Conservation (phyloP, 2,888 invertebrate genomes). For the Thera obeliscata region DNA sequence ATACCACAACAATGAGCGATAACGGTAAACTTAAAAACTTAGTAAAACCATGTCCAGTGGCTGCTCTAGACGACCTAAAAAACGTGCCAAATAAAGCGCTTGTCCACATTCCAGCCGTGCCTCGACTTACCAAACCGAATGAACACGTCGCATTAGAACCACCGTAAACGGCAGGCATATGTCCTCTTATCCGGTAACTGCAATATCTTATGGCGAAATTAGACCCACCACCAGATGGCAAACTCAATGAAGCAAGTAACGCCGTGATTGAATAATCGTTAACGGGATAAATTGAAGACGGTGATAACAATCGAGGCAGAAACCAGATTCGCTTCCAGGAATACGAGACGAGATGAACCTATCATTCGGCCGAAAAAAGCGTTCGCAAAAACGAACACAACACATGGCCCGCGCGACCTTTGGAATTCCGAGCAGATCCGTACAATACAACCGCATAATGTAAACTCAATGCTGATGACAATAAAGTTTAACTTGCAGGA, state of each 20-base stretch:
- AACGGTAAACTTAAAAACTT: constrained; percentile 26
- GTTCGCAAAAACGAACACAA: constrained; percentile 76
- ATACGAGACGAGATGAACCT: constrained; percentile 59
- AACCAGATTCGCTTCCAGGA: constrained; percentile 47
- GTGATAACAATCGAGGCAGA: constrained; percentile 47
- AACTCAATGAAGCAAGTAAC: constrained; percentile 30
- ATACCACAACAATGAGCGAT: constrained; percentile 18
- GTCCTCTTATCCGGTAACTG: constrained; percentile 57
- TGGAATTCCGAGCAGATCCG: constrained; percentile 63
- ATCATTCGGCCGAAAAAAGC: constrained; percentile 65
- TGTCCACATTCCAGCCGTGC: constrained; percentile 58
- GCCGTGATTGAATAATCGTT: constrained; percentile 29
- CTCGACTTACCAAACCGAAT: constrained; percentile 58
- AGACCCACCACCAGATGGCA: constrained; percentile 56
- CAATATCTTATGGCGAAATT: constrained; percentile 55
- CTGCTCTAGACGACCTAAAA: constrained; percentile 40
- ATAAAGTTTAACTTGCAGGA: constrained; percentile 47
- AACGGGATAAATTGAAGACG: constrained; percentile 34
- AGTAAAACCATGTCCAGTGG: constrained; percentile 25
- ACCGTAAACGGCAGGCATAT: constrained; percentile 69
- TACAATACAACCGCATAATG: constrained; percentile 35
- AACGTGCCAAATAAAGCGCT: constrained; percentile 56
- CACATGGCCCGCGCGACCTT: constrained; percentile 76
- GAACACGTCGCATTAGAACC: constrained; percentile 51
- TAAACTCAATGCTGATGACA: constrained; percentile 31